A percentile compares a stretch with the other conserved stretches of the same genome.
These are phyloP conservation scores for Coronaproctus castanopsis DNA, from an alignment of 2,888 invertebrate species.

Conservation along the genomic window DNA sequence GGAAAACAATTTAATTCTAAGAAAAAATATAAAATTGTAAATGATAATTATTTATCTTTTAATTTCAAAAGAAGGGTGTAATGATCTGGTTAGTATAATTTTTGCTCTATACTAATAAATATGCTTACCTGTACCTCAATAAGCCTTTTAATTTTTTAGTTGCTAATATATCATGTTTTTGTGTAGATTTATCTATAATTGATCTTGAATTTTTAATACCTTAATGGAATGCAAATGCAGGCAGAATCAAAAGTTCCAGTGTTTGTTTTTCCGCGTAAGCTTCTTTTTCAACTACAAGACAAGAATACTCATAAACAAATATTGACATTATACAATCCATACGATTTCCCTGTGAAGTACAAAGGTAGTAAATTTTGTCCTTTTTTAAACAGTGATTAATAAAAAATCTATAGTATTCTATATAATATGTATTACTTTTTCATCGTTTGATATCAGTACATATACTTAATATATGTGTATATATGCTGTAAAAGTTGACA, in stretches of 20 bases:
- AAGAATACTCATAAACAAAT: slow-evolving; percentile 59
- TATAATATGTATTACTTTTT: not conserved
- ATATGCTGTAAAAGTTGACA: not conserved
- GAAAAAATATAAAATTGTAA: no score
- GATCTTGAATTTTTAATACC: no score
- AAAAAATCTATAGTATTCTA: not conserved
- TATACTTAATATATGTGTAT: not conserved
- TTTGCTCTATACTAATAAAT: no score
- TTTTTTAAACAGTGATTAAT: not conserved
- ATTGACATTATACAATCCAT: slow-evolving; percentile 65
- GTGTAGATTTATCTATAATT: not conserved
- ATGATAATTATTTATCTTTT: no score
- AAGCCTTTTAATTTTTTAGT: not conserved
- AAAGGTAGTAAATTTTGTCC: slow-evolving; percentile 37
- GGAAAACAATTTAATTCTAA: no score
- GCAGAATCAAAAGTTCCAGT: slow-evolving; percentile 43
- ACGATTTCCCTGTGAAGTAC: slow-evolving; percentile 57
- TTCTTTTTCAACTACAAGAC: slow-evolving; percentile 56
- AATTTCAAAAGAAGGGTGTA: no score
- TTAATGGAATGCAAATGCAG: slow-evolving; percentile 19
- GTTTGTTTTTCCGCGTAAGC: slow-evolving; percentile 55
- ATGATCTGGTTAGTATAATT: no score
- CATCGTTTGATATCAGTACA: not conserved
- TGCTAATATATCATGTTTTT: not conserved
- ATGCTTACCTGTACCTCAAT: no score